phyloP scores from a whole-genome alignment of 2,113 vertebrate species.

The Gracilinanus agilis region DNA sequence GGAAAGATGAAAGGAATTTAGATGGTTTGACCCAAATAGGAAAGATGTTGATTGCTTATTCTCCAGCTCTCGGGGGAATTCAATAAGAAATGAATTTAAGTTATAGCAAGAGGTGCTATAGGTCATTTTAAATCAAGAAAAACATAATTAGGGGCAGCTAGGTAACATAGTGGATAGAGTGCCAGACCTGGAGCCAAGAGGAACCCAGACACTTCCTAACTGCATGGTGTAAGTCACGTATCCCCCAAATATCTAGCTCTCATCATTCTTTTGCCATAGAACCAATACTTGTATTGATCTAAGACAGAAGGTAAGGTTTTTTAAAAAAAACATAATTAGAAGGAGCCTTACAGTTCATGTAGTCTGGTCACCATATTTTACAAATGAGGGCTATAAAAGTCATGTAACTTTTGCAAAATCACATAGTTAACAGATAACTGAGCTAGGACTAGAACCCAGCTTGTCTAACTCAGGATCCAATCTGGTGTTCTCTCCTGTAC shows the following conservation, averaged over 20 bases:
- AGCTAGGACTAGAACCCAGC: not conserved
- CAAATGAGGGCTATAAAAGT: not conserved
- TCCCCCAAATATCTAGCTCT: no score
- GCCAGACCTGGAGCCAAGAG: not conserved
- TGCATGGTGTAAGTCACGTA: no score
- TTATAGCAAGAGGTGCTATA: not conserved
- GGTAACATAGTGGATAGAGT: no score
- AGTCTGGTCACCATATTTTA: not conserved
- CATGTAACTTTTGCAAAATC: not conserved
- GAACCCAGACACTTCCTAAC: not conserved
- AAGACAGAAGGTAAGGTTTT: no score
- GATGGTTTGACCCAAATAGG: not conserved
- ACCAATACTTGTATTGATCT: no score
- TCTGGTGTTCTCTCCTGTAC: not conserved
- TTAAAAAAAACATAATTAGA: not conserved
- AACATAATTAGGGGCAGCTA: not conserved
- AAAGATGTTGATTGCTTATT: not conserved
- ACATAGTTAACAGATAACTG: not conserved
- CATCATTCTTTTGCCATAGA: no score
- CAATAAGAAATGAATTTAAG: not conserved
- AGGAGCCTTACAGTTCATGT: not conserved
- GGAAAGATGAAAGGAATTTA: conserved; percentile 13
- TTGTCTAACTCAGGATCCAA: not conserved
- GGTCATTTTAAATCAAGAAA: not conserved
- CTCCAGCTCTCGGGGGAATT: not conserved